These are phyloP conservation scores for Karalla daura DNA, from an alignment of 2,797 vertebrate genomes.

Conservation along the genomic window DNA sequence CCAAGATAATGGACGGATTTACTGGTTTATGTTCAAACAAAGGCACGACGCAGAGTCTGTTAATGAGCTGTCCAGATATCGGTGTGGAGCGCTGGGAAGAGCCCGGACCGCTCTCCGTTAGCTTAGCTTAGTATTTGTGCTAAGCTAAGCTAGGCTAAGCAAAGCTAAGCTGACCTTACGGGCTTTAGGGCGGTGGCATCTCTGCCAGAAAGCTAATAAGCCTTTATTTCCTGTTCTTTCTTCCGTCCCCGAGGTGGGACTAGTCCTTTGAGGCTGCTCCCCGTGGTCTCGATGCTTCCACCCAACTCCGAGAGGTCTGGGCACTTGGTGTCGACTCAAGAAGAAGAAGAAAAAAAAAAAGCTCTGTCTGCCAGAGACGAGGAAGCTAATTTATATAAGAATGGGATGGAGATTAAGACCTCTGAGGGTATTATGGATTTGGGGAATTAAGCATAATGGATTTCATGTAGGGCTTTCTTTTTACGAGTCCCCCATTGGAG, in stretches of 20 bases:
- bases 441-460: constrained; percentile 82
- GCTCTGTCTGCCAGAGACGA: constrained; percentile 68
- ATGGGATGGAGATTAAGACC: constrained; percentile 80
- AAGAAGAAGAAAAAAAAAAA: too few relatives aligned
- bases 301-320: constrained; percentile 58
- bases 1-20: too few relatives aligned
- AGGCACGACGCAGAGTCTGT: background rate
- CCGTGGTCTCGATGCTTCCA: constrained; percentile 45
- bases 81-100: too few relatives aligned
- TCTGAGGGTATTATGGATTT: constrained; percentile 81
- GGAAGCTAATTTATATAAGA: constrained; percentile 79
- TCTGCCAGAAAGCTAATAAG: constrained; percentile 23
- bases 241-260: constrained; percentile 16
- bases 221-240: too few relatives aligned
- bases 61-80: background rate
- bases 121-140: background rate
- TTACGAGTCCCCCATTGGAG: constrained; percentile 63
- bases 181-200: constrained; percentile 3
- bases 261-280: constrained; percentile 32
- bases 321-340: constrained; percentile 59
- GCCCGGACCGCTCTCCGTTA: too few relatives aligned
- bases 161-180: constrained; percentile 13
- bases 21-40: too few relatives aligned
- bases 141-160: constrained; percentile 4
- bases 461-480: constrained; percentile 81